Evolutionary conservation across 2,113 vertebrate species (phyloP).

Genomic region (Sclerurus mexicanus): DNA sequence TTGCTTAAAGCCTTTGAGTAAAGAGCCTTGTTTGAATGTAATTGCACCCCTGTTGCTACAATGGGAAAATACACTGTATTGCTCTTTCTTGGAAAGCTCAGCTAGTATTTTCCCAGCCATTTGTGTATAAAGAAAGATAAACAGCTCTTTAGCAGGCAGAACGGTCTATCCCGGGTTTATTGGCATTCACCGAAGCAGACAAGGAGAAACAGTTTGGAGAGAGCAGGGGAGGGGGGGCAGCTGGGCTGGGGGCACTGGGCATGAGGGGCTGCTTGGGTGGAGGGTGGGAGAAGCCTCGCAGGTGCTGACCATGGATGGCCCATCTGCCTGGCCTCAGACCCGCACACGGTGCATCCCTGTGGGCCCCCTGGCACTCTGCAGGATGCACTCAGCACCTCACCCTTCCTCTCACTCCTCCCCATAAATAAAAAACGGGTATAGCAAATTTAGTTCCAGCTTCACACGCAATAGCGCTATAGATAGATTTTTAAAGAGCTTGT

Average conservation of each 20-base stretch:
- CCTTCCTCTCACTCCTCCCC: not conserved
- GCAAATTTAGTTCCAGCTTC: slow-evolving; percentile 1
- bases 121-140: slow-evolving; percentile 57
- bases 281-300: not conserved
- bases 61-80: slow-evolving; percentile 59
- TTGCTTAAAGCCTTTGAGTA: slow-evolving; percentile 49
- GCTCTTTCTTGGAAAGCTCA: slow-evolving; percentile 59
- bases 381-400: not conserved
- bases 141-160: slow-evolving; percentile 59
- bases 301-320: not conserved
- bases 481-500: slow-evolving; percentile 47
- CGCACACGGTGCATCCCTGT: accelerated
- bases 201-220: slow-evolving; percentile 34
- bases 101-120: slow-evolving; percentile 63
- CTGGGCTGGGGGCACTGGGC: not conserved
- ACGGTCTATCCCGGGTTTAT: slow-evolving; percentile 31
- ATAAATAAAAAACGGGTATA: not conserved
- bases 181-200: slow-evolving; percentile 43
- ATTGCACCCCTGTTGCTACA: slow-evolving; percentile 62
- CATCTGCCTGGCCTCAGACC: not conserved
- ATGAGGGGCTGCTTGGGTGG: not conserved
- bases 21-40: slow-evolving; percentile 62
- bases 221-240: not conserved
- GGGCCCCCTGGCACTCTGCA: not conserved
- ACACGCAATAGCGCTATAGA: not conserved